Evolutionary conservation across 2,888 invertebrate species (phyloP), one percentile per base, ranked within the genome.

Genomic region (Autographa pulchrina): DNA sequence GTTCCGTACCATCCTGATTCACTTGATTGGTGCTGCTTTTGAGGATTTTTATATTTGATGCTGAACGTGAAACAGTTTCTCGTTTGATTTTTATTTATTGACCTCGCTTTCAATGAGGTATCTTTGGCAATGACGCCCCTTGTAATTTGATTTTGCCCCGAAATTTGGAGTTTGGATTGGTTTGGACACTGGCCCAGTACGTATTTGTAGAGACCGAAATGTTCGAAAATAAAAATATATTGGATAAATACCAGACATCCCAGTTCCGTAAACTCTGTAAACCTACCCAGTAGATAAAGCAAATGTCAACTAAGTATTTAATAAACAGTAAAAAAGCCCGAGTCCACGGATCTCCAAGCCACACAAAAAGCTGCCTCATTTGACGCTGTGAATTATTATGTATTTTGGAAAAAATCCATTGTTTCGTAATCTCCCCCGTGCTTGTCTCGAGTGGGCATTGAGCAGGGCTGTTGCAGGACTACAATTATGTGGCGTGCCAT

Each of bases 311-410:
- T 25, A 25, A 25, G 25, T 70, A 74, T n/a, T n/a, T n/a, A n/a
- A n/a, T 75, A 68, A 65, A 32, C 66, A 35, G 20, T 48, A 20
- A 18, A 32, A 35, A 41, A 61, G 65, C 60, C 58, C 41, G 11
- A 56, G 20, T 72, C 67, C 48, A 78, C 87, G 89, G 93, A 92
- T 81, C 94, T 89, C 95, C 93, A 93, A 94, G 88, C 89, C 70
- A 80, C 80, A 88, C 81, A 89, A 90, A 90, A 89, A 90, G 91
- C 92, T 91, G 88, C 90, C 91, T 91, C 93, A 93, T 95, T 94
- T 94, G 94, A 93, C 94, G 93, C 90, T 89, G 89, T 90, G 92
- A 92, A 93, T 94, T 95, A 95, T 95, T 95, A 95, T 95, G 94
- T 95, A 95, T 96, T 96, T 95, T 92, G 94, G 92, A 94, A 94